Conservation (phyloP, 2,888 invertebrate genomes). For the Drosophila prostipennis region DNA sequence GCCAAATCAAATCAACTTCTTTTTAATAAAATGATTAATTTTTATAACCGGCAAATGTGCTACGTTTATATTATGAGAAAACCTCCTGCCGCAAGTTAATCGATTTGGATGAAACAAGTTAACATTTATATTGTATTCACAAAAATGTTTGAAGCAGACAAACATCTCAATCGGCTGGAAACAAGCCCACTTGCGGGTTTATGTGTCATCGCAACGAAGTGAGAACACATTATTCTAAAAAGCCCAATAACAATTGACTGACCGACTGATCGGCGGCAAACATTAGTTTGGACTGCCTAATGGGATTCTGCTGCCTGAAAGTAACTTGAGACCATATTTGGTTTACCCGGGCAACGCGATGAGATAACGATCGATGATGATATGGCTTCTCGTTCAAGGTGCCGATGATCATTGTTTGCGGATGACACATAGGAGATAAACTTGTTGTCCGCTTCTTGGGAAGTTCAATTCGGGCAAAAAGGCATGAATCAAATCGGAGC, state of each 20-base stretch:
- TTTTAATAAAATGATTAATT: too few relatives aligned
- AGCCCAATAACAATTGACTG: constrained; percentile 4
- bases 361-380: constrained; percentile 31
- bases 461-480: constrained; percentile 52
- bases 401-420: constrained; percentile 14
- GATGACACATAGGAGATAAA: constrained; percentile 63
- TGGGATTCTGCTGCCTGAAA: constrained; percentile 25
- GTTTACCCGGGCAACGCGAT: constrained; percentile 4
- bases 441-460: constrained; percentile 56
- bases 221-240: not conserved
- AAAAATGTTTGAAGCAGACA: not conserved
- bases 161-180: not conserved
- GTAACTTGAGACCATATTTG: constrained; percentile 32
- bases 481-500: constrained; percentile 53
- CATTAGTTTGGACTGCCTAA: constrained; percentile 32
- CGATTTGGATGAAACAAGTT: not conserved
- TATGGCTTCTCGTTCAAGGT: constrained; percentile 18
- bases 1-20: too few relatives aligned
- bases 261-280: constrained; percentile 8
- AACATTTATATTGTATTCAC: not conserved
- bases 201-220: constrained; percentile 23
- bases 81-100: too few relatives aligned
- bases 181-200: not conserved
- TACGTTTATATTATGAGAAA: too few relatives aligned
- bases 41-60: too few relatives aligned